phyloP scores from a whole-genome alignment of 2,888 invertebrate species.

The Tetrapedia diversipes region DNA sequence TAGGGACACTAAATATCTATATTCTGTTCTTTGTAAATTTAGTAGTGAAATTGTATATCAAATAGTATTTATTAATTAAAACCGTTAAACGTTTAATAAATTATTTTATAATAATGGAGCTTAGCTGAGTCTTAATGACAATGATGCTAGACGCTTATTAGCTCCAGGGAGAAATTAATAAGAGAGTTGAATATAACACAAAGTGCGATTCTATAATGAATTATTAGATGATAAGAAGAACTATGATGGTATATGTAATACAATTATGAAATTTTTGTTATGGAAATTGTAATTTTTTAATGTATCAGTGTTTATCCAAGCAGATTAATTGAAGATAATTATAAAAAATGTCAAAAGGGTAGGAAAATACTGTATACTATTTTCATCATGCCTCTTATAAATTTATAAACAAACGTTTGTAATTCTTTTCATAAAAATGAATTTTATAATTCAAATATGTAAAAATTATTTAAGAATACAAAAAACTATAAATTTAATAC shows the following conservation, averaged over 20 bases:
- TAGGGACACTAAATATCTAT: constrained; percentile 51
- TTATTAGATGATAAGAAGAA: constrained; percentile 51
- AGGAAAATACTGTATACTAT: constrained; percentile 14
- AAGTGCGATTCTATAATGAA: constrained; percentile 77
- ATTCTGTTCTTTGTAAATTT: constrained; percentile 67
- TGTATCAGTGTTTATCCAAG: constrained; percentile 12
- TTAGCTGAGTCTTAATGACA: constrained; percentile 75
- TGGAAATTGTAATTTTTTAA: constrained; percentile 47
- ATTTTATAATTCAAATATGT: constrained; percentile 17
- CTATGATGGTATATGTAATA: constrained; percentile 35
- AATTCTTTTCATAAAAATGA: constrained; percentile 15
- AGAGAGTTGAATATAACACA: constrained; percentile 73
- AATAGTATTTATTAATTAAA: constrained; percentile 74
- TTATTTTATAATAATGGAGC: constrained; percentile 71
- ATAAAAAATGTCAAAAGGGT: constrained; percentile 13
- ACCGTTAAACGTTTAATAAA: constrained; percentile 70
- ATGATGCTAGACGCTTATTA: constrained; percentile 80
- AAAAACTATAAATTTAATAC: constrained; percentile 21
- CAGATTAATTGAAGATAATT: constrained; percentile 27
- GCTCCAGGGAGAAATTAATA: constrained; percentile 73
- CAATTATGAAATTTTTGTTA: constrained; percentile 46
- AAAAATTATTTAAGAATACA: constrained; percentile 1
- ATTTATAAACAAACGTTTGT: constrained; percentile 15
- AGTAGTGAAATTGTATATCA: constrained; percentile 68
- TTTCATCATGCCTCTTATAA: constrained; percentile 22